A percentile compares a stretch with the other conserved stretches of the same genome.
phyloP scores from a whole-genome alignment of 2,888 invertebrate genomes.

The Ormyrus pomaceus region DNA sequence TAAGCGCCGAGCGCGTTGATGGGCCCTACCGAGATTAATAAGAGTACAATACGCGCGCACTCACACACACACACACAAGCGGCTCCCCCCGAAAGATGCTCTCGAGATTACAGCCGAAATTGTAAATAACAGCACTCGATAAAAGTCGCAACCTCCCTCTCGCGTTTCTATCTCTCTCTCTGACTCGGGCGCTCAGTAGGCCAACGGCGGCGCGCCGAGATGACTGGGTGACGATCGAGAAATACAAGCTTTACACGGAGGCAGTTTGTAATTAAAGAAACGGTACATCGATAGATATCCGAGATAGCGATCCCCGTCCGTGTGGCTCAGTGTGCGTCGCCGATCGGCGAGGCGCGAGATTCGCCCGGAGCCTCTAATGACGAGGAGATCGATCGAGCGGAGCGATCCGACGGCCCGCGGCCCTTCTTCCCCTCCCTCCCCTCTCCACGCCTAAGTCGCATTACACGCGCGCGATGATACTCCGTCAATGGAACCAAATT shows the following conservation, averaged over 20 bases:
- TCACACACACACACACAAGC: background rate
- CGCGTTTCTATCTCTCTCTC: conserved; percentile 3
- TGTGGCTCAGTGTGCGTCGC: conserved; percentile 19
- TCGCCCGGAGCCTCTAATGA: conserved; percentile 39
- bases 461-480: conserved; percentile 22
- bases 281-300: conserved; percentile 62
- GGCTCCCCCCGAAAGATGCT: conserved; percentile 21
- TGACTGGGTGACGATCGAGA: conserved; percentile 38
- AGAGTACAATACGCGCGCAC: conserved; percentile 27
- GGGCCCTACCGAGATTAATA: conserved; percentile 39
- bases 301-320: conserved; percentile 22
- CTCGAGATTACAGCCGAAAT: conserved; percentile 52
- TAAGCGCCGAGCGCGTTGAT: conserved; percentile 54
- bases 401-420: background rate
- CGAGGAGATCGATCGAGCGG: conserved; percentile 38
- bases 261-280: conserved; percentile 68
- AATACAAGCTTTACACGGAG: conserved; percentile 51
- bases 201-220: conserved; percentile 17
- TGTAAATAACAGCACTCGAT: conserved; percentile 51
- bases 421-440: background rate
- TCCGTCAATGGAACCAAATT: conserved; percentile 39
- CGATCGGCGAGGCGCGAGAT: conserved; percentile 46
- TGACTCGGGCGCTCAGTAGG: conserved; percentile 6
- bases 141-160: conserved; percentile 24
- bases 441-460: conserved; percentile 6